Conservation (phyloP, 2,113 vertebrate genomes). For the Esox niger region DNA sequence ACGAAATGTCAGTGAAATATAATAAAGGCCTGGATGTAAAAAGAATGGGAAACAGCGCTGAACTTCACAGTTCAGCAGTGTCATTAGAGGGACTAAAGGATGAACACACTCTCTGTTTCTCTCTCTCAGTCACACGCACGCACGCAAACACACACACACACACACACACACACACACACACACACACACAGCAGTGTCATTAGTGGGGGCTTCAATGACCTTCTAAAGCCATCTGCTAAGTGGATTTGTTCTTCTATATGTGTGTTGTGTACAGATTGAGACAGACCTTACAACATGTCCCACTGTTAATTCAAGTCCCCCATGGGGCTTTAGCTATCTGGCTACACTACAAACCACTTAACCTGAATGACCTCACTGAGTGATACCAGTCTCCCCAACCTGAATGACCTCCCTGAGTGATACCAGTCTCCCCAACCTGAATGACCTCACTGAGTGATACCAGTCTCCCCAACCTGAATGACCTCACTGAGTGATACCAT, state of each 20-base stretch:
- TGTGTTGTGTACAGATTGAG: slow-evolving; percentile 7
- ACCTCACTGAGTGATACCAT: too few relatives aligned
- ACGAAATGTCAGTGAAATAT: slow-evolving; percentile 61
- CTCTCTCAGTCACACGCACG: not conserved
- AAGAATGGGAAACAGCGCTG: slow-evolving; percentile 45
- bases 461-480: too few relatives aligned
- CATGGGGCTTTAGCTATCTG: too few relatives aligned
- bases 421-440: too few relatives aligned
- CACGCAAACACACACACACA: not conserved
- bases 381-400: too few relatives aligned
- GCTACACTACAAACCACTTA: too few relatives aligned
- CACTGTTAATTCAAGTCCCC: too few relatives aligned
- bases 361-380: too few relatives aligned
- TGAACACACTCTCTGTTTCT: too few relatives aligned
- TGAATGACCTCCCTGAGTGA: too few relatives aligned
- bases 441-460: too few relatives aligned
- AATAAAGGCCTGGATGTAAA: slow-evolving; percentile 59
- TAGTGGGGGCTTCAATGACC: slow-evolving; percentile 40
- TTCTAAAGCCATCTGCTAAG: slow-evolving; percentile 60
- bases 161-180: slow-evolving; percentile 25
- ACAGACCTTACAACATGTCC: too few relatives aligned
- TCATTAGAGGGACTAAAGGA: slow-evolving; percentile 24
- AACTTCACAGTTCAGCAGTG: slow-evolving; percentile 44
- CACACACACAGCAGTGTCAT: slow-evolving; percentile 14
- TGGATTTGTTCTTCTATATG: slow-evolving; percentile 42